Percentiles rank a stretch among this genome's conserved stretches.
phyloP scores from a whole-genome alignment of 2,113 vertebrate genomes.

The Pachyramphus minor region DNA sequence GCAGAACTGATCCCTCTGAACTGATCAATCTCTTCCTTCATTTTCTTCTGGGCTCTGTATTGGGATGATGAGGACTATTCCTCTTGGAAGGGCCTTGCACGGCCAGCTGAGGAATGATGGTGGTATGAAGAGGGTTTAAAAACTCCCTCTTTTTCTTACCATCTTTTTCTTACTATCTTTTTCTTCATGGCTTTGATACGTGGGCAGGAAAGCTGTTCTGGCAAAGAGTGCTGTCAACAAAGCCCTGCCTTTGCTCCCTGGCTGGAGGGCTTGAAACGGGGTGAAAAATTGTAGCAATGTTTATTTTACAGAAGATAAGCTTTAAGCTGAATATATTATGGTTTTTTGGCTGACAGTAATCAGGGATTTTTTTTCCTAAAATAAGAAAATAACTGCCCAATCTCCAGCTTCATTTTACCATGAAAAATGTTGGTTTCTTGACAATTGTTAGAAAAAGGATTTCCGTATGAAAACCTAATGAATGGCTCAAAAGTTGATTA shows the following conservation, averaged over 20 bases:
- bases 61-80: background rate
- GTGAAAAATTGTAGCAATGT: background rate
- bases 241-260: background rate
- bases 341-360: background rate
- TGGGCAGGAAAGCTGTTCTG: background rate
- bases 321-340: background rate
- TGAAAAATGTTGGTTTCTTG: background rate
- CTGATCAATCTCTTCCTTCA: background rate
- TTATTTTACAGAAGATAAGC: conserved; percentile 21
- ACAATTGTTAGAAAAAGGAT: background rate
- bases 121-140: background rate
- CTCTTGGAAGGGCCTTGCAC: background rate
- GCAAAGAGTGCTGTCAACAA: background rate
- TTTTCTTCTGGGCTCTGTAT: accelerated
- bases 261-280: background rate
- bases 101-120: background rate
- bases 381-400: background rate
- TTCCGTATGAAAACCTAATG: conserved; percentile 9
- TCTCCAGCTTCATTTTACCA: background rate
- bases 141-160: background rate
- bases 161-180: background rate
- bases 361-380: background rate
- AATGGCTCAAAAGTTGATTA: conserved; percentile 27
- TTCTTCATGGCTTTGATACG: too few species aligned
- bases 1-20: background rate